Evolutionary conservation across 2,888 invertebrate species (phyloP).

Genomic region (Pyralis farinalis): DNA sequence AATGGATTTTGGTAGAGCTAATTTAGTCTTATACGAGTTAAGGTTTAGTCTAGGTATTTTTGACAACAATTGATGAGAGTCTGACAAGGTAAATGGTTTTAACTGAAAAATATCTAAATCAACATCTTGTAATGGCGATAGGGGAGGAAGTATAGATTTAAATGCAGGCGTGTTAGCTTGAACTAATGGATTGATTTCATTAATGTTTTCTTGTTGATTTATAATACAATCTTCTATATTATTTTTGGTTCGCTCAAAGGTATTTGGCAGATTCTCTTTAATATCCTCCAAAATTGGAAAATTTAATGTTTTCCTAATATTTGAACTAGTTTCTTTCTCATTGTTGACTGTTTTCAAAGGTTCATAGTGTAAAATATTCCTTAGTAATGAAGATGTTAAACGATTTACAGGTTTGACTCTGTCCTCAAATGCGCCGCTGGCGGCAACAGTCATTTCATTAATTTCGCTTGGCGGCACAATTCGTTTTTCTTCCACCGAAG

Average conservation of each 20-base stretch:
- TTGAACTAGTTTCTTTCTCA: too few species aligned
- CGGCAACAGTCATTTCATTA: slow-evolving; percentile 38
- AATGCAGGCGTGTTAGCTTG: slow-evolving; percentile 29
- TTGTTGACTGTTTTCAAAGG: too few species aligned
- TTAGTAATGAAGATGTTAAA: slow-evolving; percentile 18
- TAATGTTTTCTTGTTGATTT: too few species aligned
- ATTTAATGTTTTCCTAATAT: too few species aligned
- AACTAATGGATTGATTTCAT: slow-evolving; percentile 10
- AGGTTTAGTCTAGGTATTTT: slow-evolving; percentile 32
- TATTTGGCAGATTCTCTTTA: too few species aligned
- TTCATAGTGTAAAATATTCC: slow-evolving; percentile 20
- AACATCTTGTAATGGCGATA: slow-evolving; percentile 30
- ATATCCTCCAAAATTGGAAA: too few species aligned
- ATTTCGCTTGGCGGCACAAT: slow-evolving; percentile 1
- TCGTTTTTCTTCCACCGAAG: background rate
- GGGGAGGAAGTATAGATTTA: slow-evolving; percentile 22
- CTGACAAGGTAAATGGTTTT: slow-evolving; percentile 24
- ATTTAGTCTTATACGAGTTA: slow-evolving; percentile 40
- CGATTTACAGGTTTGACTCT: slow-evolving; percentile 17
- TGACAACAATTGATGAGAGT: slow-evolving; percentile 15
- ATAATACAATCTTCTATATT: too few species aligned
- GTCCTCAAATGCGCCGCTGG: slow-evolving; percentile 38
- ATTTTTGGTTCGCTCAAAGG: too few species aligned
- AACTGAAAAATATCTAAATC: slow-evolving; percentile 39
- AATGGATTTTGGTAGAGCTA: slow-evolving; percentile 39